Evolutionary conservation across 2,888 invertebrate species (phyloP), one percentile per base, ranked within the genome.

Genomic region (Macropis europaea): DNA sequence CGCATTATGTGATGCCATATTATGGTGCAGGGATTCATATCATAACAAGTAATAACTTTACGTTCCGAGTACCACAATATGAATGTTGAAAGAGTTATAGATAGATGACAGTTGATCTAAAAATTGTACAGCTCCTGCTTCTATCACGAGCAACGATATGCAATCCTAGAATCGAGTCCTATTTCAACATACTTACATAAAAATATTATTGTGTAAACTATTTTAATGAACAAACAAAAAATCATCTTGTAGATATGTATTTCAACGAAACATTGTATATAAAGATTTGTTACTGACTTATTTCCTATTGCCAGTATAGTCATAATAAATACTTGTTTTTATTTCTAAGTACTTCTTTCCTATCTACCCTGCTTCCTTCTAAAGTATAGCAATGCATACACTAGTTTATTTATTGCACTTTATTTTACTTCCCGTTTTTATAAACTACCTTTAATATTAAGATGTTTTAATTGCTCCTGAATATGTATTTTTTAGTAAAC

Each of bases 1-100:
- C 98, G 9, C 94, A 96, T 68, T 99, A 97, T 90, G 94, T 99
- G 2, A 96, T 98, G 86, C 97, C 97, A 56, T 97, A 97, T 90
- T 99, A 95, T 89, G 98, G 99, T 72, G 97, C 98, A 0, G 95
- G 95, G 22, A 94, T 98, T 24, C 92, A 94, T 57, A 95, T 97
- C 68, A 91, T 97, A 57, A 92, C 93, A 57, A 96, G 96, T 90
- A 93, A 97, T 90, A 97, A 97, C 90, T 94, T 94, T 85, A 97
- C 97, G 0, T 97, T 94, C 90, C 92, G 95, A 83, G 92, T 96
- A 75, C 95, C 95, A 34, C 95, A 96, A 87, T 93, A 94, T 66
- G 95, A 96, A 89, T 96, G 96, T 95, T 93, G 91, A 89, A 91
- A 40, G 26, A 56, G 38, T 11, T 24, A 19, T 26, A 45, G 43